A percentile compares a stretch with the other conserved stretches of the same genome.
Evolutionary conservation across 2,113 vertebrate genomes (phyloP).

Genomic region (Microtus ochrogaster): DNA sequence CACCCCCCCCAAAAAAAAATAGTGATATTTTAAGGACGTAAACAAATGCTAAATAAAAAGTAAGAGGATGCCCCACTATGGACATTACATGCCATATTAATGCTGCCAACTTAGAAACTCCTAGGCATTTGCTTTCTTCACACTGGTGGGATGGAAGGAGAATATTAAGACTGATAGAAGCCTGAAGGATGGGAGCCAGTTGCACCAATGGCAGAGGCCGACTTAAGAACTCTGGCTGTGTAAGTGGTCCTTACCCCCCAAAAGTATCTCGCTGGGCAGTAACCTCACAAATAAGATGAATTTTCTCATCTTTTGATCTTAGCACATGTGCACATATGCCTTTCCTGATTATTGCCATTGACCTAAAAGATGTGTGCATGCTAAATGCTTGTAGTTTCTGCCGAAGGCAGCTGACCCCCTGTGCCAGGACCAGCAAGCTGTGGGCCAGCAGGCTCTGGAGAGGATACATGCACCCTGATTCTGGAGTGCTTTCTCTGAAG

Average conservation of each 20-base stretch:
- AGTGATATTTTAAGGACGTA: slow-evolving; percentile 35
- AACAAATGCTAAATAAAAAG: slow-evolving; percentile 31
- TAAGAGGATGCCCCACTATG: neutral
- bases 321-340: neutral
- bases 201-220: neutral
- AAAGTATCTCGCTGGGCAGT: slow-evolving; percentile 39
- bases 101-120: slow-evolving; percentile 29
- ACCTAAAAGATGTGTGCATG: slow-evolving; percentile 46
- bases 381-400: slow-evolving; percentile 49
- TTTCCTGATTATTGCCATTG: slow-evolving; percentile 73
- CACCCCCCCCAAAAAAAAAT: no score
- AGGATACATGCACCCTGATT: slow-evolving; percentile 57
- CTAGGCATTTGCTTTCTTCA: neutral
- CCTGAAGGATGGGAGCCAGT: neutral
- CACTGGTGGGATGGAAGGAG: neutral
- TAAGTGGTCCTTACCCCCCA: slow-evolving; percentile 1
- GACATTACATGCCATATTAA: neutral
- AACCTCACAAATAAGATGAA: slow-evolving; percentile 47
- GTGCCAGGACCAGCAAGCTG: slow-evolving; percentile 45
- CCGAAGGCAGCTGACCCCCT: slow-evolving; percentile 56
- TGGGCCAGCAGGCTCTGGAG: neutral
- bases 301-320: slow-evolving; percentile 18
- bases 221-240: neutral
- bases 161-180: neutral
- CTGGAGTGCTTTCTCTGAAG: slow-evolving; percentile 40